Conservation (phyloP, 1,140 invertebrate genomes). For the Meloidogyne exigua region DNA sequence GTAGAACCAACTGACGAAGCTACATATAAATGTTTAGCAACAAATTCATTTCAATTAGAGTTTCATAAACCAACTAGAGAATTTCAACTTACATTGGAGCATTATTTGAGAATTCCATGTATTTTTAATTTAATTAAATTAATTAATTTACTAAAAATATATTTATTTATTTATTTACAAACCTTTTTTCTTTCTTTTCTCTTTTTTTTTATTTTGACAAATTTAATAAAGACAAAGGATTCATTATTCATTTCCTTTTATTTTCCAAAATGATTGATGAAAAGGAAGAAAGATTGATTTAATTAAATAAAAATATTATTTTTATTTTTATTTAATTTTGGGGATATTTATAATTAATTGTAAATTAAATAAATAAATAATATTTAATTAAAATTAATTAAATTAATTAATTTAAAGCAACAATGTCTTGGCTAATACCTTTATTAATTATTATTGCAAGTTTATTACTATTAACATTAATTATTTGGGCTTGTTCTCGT, state of each 20-base stretch:
- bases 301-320: background rate
- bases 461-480: constrained; percentile 17
- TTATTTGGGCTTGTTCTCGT: constrained; percentile 18
- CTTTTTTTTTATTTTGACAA: background rate
- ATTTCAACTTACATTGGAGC: background rate
- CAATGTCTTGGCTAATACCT: constrained; percentile 27
- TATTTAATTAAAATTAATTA: no score
- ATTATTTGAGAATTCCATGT: constrained; percentile 5
- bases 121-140: background rate
- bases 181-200: background rate
- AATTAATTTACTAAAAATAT: background rate
- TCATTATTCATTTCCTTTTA: background rate
- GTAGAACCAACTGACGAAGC: background rate
- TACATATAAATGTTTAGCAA: constrained; percentile 20
- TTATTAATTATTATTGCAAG: constrained; percentile 25
- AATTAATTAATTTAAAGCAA: constrained; percentile 7
- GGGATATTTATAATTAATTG: no score
- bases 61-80: background rate
- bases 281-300: background rate
- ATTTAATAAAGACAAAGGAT: background rate
- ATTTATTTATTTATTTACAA: background rate
- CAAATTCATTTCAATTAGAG: background rate
- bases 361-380: no score
- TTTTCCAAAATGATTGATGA: constrained; percentile 2
- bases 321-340: background rate